Conservation (phyloP, 2,888 invertebrate genomes). For the Athrips mouffetella region DNA sequence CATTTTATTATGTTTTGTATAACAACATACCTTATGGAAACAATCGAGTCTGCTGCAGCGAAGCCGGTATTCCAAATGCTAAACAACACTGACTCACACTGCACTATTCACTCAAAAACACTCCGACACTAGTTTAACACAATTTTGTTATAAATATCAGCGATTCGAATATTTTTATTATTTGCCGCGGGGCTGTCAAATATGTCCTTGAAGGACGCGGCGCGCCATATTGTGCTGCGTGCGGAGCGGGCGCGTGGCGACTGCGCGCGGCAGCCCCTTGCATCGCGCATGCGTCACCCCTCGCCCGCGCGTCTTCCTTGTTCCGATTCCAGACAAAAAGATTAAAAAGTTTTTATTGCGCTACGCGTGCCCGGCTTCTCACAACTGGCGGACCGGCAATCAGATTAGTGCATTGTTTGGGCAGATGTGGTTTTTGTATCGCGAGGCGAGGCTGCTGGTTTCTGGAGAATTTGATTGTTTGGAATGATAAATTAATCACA, state of each 20-base stretch:
- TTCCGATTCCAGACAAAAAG: slow-evolving; percentile 10
- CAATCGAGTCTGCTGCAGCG: slow-evolving; percentile 41
- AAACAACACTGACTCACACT: slow-evolving; percentile 45
- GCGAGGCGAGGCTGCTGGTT: neutral
- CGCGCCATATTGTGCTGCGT: slow-evolving; percentile 68
- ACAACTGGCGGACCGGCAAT: neutral
- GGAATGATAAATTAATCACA: too few relatives aligned
- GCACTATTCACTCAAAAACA: slow-evolving; percentile 25
- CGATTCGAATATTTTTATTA: slow-evolving; percentile 37
- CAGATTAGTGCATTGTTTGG: slow-evolving; percentile 2
- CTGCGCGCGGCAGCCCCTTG: slow-evolving; percentile 66
- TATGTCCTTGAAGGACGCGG: slow-evolving; percentile 63
- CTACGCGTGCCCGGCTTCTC: slow-evolving; percentile 1
- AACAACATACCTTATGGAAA: slow-evolving; percentile 55
- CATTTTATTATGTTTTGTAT: slow-evolving; percentile 41
- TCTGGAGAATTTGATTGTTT: too few relatives aligned
- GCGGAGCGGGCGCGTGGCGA: slow-evolving; percentile 71
- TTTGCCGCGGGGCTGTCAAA: slow-evolving; percentile 59
- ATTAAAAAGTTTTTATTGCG: slow-evolving; percentile 9
- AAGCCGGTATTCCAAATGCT: slow-evolving; percentile 52
- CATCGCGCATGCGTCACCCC: slow-evolving; percentile 57
- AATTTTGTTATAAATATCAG: slow-evolving; percentile 31
- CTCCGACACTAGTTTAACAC: slow-evolving; percentile 13
- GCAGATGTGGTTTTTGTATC: neutral
- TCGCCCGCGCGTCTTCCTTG: slow-evolving; percentile 27